Conservation (phyloP, 2,797 vertebrate genomes). For the Phoebastria nigripes region DNA sequence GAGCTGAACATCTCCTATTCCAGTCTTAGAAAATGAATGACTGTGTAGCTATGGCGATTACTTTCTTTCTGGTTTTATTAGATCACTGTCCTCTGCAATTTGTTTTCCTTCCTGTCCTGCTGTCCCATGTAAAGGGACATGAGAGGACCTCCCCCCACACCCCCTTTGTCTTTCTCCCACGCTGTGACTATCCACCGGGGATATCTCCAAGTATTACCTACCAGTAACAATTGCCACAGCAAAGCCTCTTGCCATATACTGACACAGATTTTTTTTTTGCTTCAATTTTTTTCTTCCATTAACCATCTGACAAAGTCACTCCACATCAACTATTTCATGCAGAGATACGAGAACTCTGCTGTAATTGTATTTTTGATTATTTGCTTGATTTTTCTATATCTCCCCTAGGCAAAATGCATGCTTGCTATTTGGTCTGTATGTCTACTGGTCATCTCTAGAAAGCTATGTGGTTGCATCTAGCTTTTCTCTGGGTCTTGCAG, state of each 20-base stretch:
- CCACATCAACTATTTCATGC: neutral
- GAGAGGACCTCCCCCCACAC: neutral
- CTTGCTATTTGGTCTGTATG: neutral
- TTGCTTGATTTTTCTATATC: neutral
- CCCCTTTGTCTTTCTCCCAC: neutral
- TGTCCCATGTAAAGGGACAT: neutral
- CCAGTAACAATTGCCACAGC: neutral
- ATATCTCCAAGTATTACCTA: neutral
- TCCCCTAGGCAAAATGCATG: neutral
- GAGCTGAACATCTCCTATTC: neutral
- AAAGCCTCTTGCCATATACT: neutral
- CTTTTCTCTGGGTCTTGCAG: neutral
- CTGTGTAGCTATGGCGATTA: neutral
- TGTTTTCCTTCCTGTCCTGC: slow-evolving; percentile 22
- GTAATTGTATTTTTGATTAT: neutral
- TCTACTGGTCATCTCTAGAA: neutral
- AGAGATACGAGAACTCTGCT: neutral
- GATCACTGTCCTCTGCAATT: neutral
- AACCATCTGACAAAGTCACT: neutral
- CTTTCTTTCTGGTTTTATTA: slow-evolving; percentile 36
- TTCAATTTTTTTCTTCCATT: neutral
- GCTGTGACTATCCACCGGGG: neutral
- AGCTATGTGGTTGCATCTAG: neutral
- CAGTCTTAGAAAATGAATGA: neutral
- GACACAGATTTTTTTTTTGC: neutral